Conservation (phyloP, 2,888 invertebrate genomes). For the Acanthosepion pharaonis region DNA sequence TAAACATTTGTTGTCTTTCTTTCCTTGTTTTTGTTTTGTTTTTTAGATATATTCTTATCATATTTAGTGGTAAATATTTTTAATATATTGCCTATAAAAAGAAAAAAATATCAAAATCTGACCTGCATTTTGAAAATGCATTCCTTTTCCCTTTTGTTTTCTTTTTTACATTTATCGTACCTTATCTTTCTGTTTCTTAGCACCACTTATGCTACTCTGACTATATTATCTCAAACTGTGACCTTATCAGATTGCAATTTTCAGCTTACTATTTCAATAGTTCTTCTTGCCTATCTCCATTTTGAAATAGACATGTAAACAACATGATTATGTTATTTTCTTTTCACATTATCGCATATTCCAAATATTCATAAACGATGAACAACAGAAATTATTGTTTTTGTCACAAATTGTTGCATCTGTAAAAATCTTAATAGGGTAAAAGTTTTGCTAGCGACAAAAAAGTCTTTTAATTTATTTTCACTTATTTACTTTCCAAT, state of each 20-base stretch:
- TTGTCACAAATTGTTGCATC: neutral
- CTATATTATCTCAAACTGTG: neutral
- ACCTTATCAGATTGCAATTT: neutral
- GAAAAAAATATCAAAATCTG: too few species aligned
- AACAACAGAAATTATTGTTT: neutral
- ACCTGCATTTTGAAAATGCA: too few species aligned
- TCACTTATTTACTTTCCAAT: too few species aligned
- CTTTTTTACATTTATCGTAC: neutral
- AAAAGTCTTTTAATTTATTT: neutral
- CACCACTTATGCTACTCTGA: neutral
- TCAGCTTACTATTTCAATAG: neutral
- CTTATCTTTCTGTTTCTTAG: neutral
- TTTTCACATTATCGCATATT: neutral
- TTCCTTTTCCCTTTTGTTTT: neutral
- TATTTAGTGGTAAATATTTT: too few species aligned
- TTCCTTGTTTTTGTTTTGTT: too few species aligned
- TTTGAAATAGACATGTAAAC: neutral
- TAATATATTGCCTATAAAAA: too few species aligned
- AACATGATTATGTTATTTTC: neutral
- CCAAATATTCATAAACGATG: neutral
- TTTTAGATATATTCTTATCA: too few species aligned
- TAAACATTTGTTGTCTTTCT: too few species aligned
- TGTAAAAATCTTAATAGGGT: neutral
- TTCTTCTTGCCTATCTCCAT: neutral
- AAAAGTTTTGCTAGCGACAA: neutral